Evolutionary conservation across 1,140 invertebrate genomes (phyloP).

Genomic region (Chlorops oryzae): DNA sequence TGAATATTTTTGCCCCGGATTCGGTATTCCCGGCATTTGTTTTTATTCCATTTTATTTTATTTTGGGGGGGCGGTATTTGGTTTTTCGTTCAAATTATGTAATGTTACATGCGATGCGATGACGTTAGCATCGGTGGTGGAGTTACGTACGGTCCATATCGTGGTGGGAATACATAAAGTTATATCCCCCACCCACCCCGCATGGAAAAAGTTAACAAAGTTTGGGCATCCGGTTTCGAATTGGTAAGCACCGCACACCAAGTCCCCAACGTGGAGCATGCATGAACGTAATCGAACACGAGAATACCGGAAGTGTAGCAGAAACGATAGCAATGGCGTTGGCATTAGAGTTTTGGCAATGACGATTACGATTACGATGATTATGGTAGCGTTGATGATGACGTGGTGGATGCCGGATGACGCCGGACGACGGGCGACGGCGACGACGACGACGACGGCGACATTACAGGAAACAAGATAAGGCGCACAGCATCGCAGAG

Average conservation of each 20-base stretch:
- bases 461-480: constrained; percentile 43
- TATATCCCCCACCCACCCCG: no score
- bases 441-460: constrained; percentile 33
- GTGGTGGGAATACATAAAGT: no score
- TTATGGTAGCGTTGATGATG: neutral
- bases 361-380: neutral
- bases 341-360: constrained; percentile 4
- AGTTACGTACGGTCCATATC: no score
- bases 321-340: neutral
- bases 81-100: no score
- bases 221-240: constrained; percentile 43
- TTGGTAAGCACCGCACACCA: constrained; percentile 10
- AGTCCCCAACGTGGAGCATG: neutral
- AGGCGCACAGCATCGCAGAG: constrained; percentile 27
- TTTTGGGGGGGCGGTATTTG: no score
- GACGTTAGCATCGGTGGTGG: no score
- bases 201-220: constrained; percentile 43
- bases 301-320: constrained; percentile 37
- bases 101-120: no score
- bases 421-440: constrained; percentile 2
- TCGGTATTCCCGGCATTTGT: no score
- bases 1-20: constrained; percentile 43
- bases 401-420: neutral
- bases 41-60: no score
- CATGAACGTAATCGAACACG: constrained; percentile 33